These are phyloP conservation scores for Sciurus vulgaris DNA, from an alignment of 2,797 vertebrate genomes.

Conservation along the genomic window DNA sequence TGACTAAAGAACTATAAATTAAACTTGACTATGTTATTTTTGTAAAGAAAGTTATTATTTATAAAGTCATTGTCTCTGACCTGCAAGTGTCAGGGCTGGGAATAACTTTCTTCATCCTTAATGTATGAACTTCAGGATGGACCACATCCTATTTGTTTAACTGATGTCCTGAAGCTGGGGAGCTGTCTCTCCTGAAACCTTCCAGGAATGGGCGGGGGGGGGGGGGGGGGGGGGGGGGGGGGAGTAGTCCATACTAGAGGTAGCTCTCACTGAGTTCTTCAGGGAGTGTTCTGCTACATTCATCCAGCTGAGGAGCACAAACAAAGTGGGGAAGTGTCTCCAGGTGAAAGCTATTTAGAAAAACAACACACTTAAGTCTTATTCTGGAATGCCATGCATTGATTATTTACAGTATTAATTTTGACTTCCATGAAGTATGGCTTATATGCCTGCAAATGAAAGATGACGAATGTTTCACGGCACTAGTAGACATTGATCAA, in stretches of 20 bases:
- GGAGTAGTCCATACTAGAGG: background rate
- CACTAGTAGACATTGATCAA: background rate
- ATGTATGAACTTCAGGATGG: background rate
- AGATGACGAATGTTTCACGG: background rate
- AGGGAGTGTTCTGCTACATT: background rate
- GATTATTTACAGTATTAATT: conserved; percentile 34
- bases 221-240: background rate
- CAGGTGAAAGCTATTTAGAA: background rate
- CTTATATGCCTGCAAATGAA: background rate
- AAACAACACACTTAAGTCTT: background rate
- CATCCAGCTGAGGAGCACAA: background rate
- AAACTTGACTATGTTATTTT: background rate
- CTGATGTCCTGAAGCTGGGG: background rate
- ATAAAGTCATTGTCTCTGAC: conserved; percentile 12
- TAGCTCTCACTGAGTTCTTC: background rate
- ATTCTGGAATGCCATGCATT: background rate
- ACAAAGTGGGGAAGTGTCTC: background rate
- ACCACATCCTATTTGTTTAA: background rate
- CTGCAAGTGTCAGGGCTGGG: background rate
- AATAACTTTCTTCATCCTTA: conserved; percentile 1
- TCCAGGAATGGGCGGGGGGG: background rate
- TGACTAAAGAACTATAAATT: conserved; percentile 10
- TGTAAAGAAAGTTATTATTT: background rate
- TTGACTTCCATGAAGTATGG: background rate
- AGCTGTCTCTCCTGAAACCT: background rate